A percentile compares a stretch with the other conserved stretches of the same genome.
Conservation (phyloP, 1,140 invertebrate genomes). For the Polypedilum vanderplanki region DNA sequence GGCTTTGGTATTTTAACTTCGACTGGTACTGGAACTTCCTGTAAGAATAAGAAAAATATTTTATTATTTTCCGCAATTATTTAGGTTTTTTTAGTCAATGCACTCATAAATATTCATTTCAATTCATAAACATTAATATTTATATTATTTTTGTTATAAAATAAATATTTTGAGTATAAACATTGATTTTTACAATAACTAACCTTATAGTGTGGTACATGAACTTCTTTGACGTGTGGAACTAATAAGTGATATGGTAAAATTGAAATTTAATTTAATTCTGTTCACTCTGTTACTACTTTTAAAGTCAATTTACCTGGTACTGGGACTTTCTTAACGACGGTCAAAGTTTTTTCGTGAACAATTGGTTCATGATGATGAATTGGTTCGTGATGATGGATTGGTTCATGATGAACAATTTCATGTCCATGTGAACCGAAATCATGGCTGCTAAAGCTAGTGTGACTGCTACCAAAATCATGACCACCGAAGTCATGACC, state of each 20-base stretch:
- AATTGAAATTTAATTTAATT: too few species aligned
- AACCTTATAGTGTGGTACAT: slow-evolving; percentile 39
- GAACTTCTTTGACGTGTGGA: slow-evolving; percentile 54
- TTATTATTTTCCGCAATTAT: slow-evolving; percentile 32
- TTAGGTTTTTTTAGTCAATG: neutral
- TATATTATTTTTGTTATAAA: too few species aligned
- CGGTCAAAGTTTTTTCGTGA: slow-evolving; percentile 64
- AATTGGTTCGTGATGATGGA: slow-evolving; percentile 31
- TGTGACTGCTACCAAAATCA: slow-evolving; percentile 35
- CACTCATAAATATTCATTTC: too few species aligned
- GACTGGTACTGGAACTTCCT: slow-evolving; percentile 50
- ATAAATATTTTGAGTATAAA: too few species aligned
- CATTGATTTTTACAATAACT: slow-evolving; percentile 15
- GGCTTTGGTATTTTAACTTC: slow-evolving; percentile 53
- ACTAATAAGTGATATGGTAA: slow-evolving; percentile 36
- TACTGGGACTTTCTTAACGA: slow-evolving; percentile 62
- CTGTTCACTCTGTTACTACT: neutral
- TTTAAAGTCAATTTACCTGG: slow-evolving; percentile 37
- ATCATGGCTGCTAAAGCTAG: slow-evolving; percentile 39
- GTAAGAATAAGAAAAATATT: slow-evolving; percentile 47
- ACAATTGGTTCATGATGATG: slow-evolving; percentile 35
- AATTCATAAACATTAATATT: too few species aligned
- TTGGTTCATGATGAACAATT: slow-evolving; percentile 32
- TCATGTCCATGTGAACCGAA: slow-evolving; percentile 33
- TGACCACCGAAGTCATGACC: slow-evolving; percentile 42